A percentile compares a stretch with the other conserved stretches of the same genome.
These are phyloP conservation scores for Drosophila melanosoma DNA, from an alignment of 2,888 invertebrate species.

Conservation along the genomic window DNA sequence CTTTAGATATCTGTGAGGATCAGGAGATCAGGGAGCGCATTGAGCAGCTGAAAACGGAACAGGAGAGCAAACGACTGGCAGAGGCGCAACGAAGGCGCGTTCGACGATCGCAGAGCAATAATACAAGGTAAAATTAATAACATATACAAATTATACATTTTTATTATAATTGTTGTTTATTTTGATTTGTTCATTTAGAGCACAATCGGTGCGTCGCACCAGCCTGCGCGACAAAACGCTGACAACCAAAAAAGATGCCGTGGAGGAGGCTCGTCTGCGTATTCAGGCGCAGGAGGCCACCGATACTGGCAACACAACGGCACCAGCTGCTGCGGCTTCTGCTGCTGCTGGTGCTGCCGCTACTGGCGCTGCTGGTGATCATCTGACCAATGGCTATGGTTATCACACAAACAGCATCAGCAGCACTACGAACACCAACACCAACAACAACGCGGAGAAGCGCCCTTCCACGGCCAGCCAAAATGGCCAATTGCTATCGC, in stretches of 20 bases:
- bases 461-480: conserved; percentile 75
- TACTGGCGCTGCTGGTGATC: not conserved
- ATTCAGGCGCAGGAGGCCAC: conserved; percentile 87
- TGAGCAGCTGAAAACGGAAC: conserved; percentile 94
- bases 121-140: conserved; percentile 84
- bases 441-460: conserved; percentile 59
- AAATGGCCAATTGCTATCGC: conserved; percentile 67
- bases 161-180: not conserved
- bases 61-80: conserved; percentile 90
- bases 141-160: not conserved
- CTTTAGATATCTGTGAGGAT: conserved; percentile 96
- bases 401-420: conserved; percentile 51
- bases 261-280: conserved; percentile 94
- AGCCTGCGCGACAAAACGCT: conserved; percentile 96
- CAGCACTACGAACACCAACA: conserved; percentile 41
- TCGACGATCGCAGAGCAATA: conserved; percentile 90
- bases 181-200: conserved; percentile 85
- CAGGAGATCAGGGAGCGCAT: conserved; percentile 96
- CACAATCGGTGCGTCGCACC: conserved; percentile 96
- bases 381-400: conserved; percentile 66
- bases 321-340: conserved; percentile 33
- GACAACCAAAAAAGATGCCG: conserved; percentile 96
- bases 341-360: not conserved
- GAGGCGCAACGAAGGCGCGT: conserved; percentile 87
- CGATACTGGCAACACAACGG: conserved; percentile 62